Base-by-base conservation (phyloP, 2,888 invertebrate genomes). In the Diadromus collaris region DNA sequence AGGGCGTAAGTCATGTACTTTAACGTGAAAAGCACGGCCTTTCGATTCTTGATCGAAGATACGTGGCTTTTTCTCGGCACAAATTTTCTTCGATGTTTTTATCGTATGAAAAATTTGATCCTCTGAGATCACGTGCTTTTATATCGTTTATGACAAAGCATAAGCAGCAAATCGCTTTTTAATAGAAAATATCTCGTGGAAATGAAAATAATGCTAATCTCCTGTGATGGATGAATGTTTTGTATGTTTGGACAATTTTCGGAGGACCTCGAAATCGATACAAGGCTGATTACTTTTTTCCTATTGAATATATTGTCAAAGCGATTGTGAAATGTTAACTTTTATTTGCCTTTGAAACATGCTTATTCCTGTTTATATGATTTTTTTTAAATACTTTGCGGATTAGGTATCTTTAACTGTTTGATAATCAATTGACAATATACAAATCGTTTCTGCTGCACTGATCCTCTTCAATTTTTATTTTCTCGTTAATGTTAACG, bases 271-370 rank as follows among this genome's bases (percentile, higher is more conserved):
- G 27, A 51, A 51, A 24, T 51, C 24, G 21, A 56, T 16, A n/a
- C 29, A 56, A 56, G 16, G 29, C 27, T 56, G n/a, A 56, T n/a
- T 56, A 27, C n/a, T 6, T 56, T 56, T 29, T 54, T n/a, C 27
- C 16, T 29, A 27, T 21, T 27, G 56, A 5, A 29, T n/a, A 16
- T 56, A 2, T 56, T n/a, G 29, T 29, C 29, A 29, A 56, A 27
- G 56, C 6, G 56, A 56, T 6, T 16, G 29, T 29, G 2, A 29
- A 51, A 4, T 56, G 27, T 56, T n/a, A 54, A 54, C 16, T 54
- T 54, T 24, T 13, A 54, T 10, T 16, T 54, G 54, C 13, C 24
- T 24, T 54, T 6, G 9, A 24, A 24, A 21, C 13, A 48, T 54
- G 27, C 21, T 54, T 54, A 13, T 24, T 27, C 16, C 54, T 21